Evolutionary conservation across 2,113 vertebrate species (phyloP).

Genomic region (Pteronura brasiliensis): DNA sequence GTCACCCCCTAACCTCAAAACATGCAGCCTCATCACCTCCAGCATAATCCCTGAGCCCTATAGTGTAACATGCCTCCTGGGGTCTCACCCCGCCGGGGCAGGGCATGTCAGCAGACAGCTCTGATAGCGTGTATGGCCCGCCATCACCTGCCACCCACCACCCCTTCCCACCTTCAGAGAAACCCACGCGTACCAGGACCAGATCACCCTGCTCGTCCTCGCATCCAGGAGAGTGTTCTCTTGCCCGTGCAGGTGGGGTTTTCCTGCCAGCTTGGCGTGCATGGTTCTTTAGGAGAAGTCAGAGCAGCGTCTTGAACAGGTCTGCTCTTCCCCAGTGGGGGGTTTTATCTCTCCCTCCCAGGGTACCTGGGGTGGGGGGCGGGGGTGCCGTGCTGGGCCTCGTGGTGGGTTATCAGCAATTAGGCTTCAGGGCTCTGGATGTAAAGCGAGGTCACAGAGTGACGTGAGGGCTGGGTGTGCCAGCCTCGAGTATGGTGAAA

Average conservation of each 20-base stretch:
- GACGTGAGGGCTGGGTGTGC: neutral
- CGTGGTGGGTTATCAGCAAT: neutral
- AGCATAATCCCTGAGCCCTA: slow-evolving; percentile 1
- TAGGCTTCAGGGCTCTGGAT: slow-evolving; percentile 13
- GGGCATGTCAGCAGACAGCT: slow-evolving; percentile 51
- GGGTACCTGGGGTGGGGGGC: neutral
- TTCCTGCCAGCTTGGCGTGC: slow-evolving; percentile 23
- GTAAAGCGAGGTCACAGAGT: neutral
- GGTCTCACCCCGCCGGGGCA: slow-evolving; percentile 59
- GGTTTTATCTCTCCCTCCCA: slow-evolving; percentile 53
- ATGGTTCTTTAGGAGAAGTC: neutral
- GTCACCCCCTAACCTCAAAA: neutral
- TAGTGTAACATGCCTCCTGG: neutral
- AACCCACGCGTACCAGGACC: neutral
- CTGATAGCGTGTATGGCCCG: slow-evolving; percentile 4
- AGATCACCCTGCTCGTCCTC: neutral
- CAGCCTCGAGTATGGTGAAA: neutral
- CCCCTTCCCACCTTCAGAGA: neutral
- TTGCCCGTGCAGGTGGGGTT: neutral
- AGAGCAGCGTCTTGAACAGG: neutral
- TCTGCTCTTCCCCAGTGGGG: neutral
- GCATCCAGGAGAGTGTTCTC: slow-evolving; percentile 32
- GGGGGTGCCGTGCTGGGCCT: neutral
- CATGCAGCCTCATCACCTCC: slow-evolving; percentile 54
- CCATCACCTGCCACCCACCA: neutral